Base-by-base conservation (phyloP, 2,797 vertebrate genomes). In the Danio albolineatus region DNA sequence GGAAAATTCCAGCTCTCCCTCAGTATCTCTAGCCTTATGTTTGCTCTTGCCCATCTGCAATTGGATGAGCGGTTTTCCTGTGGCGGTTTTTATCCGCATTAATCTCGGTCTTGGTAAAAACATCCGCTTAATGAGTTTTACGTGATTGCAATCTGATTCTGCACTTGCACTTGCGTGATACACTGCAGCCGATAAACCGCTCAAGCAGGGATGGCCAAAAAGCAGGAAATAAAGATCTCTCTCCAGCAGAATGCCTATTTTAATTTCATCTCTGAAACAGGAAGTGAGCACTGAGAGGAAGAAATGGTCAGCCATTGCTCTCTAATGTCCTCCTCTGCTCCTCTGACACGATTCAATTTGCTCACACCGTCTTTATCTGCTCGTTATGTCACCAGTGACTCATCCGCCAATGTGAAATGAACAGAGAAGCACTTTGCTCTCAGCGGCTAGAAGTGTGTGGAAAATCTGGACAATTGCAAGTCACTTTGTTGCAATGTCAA, bases 341-440 rank as follows among this genome's bases (percentile, higher is more conserved):
- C 61, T 65, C 81, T 54, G 85, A 84, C 84, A 82, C 75, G 60
- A 84, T 87, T 85, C 82, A 84, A 76, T 84, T 85, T 86, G 78
- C 76, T 83, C 69, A 69, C 76, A 53, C 65, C 53, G 39, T 82
- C 83, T 86, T 86, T 82, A 83, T 83, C 83, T 79, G 62, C 75
- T 83, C 59, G 19, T 83, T 70, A 71, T 78, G 79, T 81, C 85
- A 77, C 21, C 19, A 78, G 75, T 80, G 75, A 78, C 75, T 85
- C 81, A 81, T 72, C 72, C 78, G 73, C 67, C 67, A 51, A 71
- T 81, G 79, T 79, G 75, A 81, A 80, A 83, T 56, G 65, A 41
- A 56, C 38, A 54, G 19, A 46, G 62, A 53, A 54, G 41, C 21
- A 41, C 44, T 56, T 39, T 61, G 64, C 36, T 41, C 66, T 64